These are phyloP conservation scores for Ivindomyrus marchei DNA, from an alignment of 2,113 vertebrate genomes.

Conservation along the genomic window DNA sequence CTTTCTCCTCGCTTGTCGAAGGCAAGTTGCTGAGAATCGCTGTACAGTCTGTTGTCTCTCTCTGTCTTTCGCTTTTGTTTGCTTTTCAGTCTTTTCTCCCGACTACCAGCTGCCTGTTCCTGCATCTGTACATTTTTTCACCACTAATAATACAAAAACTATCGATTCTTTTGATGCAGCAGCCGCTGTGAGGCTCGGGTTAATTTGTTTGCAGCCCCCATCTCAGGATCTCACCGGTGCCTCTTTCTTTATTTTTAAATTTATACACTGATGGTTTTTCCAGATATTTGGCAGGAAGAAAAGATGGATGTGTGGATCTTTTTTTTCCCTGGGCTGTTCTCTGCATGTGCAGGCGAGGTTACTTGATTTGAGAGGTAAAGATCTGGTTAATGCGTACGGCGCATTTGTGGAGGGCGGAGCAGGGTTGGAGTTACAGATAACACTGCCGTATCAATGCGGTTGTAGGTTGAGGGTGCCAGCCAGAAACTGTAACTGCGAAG, in stretches of 20 bases:
- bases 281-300: background rate
- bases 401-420: background rate
- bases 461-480: background rate
- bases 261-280: background rate
- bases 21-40: background rate
- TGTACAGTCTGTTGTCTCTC: background rate
- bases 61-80: background rate
- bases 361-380: background rate
- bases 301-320: background rate
- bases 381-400: background rate
- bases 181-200: background rate
- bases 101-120: background rate
- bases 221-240: background rate
- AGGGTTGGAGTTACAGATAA: background rate
- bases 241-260: background rate
- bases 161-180: background rate
- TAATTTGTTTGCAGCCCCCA: background rate
- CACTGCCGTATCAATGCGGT: background rate
- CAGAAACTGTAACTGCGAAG: background rate
- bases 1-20: background rate
- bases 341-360: background rate
- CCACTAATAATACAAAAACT: background rate
- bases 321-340: background rate
- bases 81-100: background rate
- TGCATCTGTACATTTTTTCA: background rate